Conservation (phyloP, 2,113 vertebrate species). For the Anarhynchus alexandrinus region DNA sequence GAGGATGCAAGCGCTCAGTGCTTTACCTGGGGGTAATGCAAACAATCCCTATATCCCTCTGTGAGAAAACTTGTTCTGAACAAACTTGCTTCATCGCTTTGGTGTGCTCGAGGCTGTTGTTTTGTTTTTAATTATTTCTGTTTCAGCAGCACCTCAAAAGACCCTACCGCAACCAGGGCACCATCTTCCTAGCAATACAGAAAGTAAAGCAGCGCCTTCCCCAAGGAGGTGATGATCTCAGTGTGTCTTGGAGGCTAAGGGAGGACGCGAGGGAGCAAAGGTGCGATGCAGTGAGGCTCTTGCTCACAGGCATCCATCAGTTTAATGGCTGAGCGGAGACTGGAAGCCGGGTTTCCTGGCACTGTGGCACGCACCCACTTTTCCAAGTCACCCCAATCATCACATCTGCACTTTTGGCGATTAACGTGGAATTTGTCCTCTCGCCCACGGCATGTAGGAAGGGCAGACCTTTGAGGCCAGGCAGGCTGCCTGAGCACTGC, state of each 20-base stretch:
- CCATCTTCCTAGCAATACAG: neutral
- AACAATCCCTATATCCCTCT: neutral
- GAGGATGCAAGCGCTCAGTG: neutral
- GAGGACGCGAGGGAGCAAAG: neutral
- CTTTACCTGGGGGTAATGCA: neutral
- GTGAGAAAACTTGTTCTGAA: neutral
- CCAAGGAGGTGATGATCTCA: neutral
- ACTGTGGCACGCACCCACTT: neutral
- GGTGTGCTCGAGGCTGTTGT: neutral
- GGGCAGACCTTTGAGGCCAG: neutral
- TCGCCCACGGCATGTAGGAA: rapidly evolving
- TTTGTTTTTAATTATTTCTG: neutral
- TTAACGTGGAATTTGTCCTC: neutral
- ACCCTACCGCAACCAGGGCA: neutral
- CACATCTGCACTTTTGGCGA: neutral
- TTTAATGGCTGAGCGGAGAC: neutral
- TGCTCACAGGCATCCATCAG: neutral
- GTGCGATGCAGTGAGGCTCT: neutral
- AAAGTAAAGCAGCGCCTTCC: neutral
- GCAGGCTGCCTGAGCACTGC: neutral
- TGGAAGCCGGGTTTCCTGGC: neutral
- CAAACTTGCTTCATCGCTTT: neutral
- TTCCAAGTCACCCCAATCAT: neutral
- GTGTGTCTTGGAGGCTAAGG: neutral
- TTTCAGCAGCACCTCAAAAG: slow-evolving; percentile 1